phyloP scores from a whole-genome alignment of 1,140 invertebrate genomes.

The Trinorchestia longiramus region DNA sequence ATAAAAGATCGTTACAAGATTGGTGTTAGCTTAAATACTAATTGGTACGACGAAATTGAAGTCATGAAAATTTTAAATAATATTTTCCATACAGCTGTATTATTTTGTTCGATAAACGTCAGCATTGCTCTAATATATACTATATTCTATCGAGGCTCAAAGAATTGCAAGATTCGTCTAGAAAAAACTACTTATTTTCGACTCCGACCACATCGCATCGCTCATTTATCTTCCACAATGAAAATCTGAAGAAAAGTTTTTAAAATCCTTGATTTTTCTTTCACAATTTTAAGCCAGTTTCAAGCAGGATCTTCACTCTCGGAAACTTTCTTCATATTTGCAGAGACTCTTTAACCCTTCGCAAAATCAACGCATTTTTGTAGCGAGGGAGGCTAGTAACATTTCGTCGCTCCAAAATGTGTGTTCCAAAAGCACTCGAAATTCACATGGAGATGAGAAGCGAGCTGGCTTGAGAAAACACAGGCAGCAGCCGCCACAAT shows the following conservation, averaged over 20 bases:
- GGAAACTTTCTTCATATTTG: constrained; percentile 19
- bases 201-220: background rate
- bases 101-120: too few relatives aligned
- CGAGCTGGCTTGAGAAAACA: background rate
- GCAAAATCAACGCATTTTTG: constrained; percentile 19
- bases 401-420: background rate
- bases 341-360: constrained; percentile 21
- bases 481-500: background rate
- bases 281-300: background rate
- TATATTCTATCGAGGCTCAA: too few relatives aligned
- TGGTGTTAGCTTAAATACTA: too few relatives aligned
- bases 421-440: background rate
- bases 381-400: background rate
- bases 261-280: background rate
- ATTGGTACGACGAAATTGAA: too few relatives aligned
- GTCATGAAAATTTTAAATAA: too few relatives aligned
- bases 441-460: background rate
- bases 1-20: too few relatives aligned
- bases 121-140: too few relatives aligned
- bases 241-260: background rate
- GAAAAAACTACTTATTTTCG: too few relatives aligned
- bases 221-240: background rate
- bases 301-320: background rate
- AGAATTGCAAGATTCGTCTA: too few relatives aligned
- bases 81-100: too few relatives aligned